Evolutionary conservation across 2,113 vertebrate genomes (phyloP).

Genomic region (Crotalus viridis): DNA sequence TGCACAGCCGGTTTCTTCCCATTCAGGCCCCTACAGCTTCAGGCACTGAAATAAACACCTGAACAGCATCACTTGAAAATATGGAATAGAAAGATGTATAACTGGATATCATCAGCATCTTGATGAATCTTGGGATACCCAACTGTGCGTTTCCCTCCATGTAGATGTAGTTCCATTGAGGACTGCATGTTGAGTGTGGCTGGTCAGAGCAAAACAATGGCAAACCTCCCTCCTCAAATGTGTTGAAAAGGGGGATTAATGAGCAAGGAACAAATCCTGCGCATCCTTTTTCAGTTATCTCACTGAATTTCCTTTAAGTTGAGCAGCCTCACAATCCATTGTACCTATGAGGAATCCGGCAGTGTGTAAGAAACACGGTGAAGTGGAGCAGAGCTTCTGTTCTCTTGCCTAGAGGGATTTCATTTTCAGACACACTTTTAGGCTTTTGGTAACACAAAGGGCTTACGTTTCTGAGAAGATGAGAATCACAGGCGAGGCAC

Average conservation of each 20-base stretch:
- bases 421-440: background rate
- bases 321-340: background rate
- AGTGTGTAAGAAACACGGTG: background rate
- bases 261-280: background rate
- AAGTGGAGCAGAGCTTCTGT: background rate
- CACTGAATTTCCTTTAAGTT: background rate
- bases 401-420: conserved; percentile 35
- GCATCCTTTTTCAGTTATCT: background rate
- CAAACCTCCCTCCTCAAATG: background rate
- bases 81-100: too few relatives aligned
- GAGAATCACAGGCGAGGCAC: background rate
- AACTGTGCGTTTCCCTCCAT: too few relatives aligned
- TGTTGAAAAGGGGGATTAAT: background rate
- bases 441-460: background rate
- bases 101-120: too few relatives aligned
- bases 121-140: too few relatives aligned
- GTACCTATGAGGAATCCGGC: background rate
- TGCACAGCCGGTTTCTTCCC: too few relatives aligned
- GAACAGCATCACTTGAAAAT: too few relatives aligned
- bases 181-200: too few relatives aligned
- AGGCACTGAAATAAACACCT: too few relatives aligned
- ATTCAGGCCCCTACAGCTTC: too few relatives aligned
- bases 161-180: too few relatives aligned
- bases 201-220: background rate
- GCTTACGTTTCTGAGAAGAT: background rate